A percentile compares a stretch with the other conserved stretches of the same genome.
These are phyloP conservation scores for Halictus ligatus DNA, from an alignment of 2,888 invertebrate species.

Conservation along the genomic window DNA sequence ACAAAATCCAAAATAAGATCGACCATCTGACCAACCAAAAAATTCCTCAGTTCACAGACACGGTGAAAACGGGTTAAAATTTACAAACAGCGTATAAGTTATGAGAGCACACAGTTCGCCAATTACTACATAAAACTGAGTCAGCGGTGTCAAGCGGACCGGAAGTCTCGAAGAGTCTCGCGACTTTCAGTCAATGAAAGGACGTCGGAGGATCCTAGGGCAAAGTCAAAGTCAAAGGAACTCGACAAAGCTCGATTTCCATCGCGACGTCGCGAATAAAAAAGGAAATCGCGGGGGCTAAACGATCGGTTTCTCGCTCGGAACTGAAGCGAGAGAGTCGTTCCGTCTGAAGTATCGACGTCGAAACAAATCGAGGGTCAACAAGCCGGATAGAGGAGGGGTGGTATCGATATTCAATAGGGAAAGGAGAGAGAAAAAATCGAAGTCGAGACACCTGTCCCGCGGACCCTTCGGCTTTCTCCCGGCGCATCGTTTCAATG, in stretches of 20 bases:
- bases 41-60: background rate
- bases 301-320: background rate
- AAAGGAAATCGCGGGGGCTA: background rate
- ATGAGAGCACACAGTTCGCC: background rate
- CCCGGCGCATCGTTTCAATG: constrained; percentile 4
- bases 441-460: background rate
- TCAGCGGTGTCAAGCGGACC: background rate
- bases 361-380: constrained; percentile 16
- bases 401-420: background rate
- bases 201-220: background rate
- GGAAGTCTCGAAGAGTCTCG: background rate
- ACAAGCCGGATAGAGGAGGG: background rate
- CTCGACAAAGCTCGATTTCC: background rate
- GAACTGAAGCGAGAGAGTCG: background rate
- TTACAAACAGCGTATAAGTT: background rate
- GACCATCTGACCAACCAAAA: background rate
- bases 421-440: background rate
- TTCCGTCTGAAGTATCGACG: background rate
- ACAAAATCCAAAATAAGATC: background rate
- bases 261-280: background rate
- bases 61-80: background rate
- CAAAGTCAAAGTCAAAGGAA: constrained; percentile 1
- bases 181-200: background rate
- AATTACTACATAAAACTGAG: background rate
- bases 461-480: background rate